phyloP scores from a whole-genome alignment of 2,888 invertebrate species.

The Hesperia comma region DNA sequence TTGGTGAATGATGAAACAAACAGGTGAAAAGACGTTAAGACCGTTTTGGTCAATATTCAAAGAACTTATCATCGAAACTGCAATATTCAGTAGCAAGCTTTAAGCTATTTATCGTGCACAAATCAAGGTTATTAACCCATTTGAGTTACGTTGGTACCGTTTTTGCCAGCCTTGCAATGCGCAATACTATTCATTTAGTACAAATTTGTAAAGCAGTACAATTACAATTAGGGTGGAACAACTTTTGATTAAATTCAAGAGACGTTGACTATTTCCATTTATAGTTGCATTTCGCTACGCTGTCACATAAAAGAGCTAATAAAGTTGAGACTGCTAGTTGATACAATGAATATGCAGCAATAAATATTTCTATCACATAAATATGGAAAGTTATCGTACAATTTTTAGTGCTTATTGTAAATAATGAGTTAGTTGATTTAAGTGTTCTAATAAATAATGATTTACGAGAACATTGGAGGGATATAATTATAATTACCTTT shows the following conservation, averaged over 20 bases:
- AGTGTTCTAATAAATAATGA: too few relatives aligned
- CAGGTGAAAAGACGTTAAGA: too few relatives aligned
- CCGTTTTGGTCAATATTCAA: neutral
- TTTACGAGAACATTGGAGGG: too few relatives aligned
- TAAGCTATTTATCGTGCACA: conserved; percentile 51
- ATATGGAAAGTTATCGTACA: too few relatives aligned
- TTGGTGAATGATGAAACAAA: too few relatives aligned
- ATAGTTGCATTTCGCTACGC: neutral
- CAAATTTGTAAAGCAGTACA: conserved; percentile 11
- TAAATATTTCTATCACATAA: too few relatives aligned
- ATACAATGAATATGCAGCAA: neutral
- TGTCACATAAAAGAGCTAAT: neutral
- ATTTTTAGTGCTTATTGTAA: too few relatives aligned
- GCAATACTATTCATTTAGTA: conserved; percentile 15
- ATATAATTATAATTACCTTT: too few relatives aligned
- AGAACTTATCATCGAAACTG: conserved; percentile 38
- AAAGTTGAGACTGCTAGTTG: neutral
- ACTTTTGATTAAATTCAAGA: conserved; percentile 25
- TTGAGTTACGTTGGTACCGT: conserved; percentile 72
- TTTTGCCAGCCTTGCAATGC: conserved; percentile 23
- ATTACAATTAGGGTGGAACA: conserved; percentile 8
- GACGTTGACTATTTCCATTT: conserved; percentile 19
- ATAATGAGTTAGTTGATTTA: too few relatives aligned
- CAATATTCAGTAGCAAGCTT: conserved; percentile 38
- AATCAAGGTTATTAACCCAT: conserved; percentile 79